Evolutionary conservation across 2,113 vertebrate genomes (phyloP).

Genomic region (Ceuthmochares aereus): DNA sequence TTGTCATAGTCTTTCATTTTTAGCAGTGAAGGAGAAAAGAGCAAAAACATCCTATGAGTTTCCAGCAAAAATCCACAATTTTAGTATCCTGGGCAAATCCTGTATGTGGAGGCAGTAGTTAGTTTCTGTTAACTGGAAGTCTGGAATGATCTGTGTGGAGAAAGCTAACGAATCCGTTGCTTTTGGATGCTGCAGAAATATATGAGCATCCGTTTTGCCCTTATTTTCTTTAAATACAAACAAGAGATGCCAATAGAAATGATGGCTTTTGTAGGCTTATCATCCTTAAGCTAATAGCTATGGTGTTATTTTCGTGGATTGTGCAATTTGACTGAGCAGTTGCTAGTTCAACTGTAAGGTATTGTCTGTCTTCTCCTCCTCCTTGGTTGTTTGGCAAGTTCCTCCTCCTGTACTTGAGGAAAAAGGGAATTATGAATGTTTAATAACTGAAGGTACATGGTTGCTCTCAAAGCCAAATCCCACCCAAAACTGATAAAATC

Average conservation of each 20-base stretch:
- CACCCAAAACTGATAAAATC: constrained; percentile 17
- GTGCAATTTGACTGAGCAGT: neutral
- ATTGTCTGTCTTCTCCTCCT: constrained; percentile 14
- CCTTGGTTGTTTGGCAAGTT: neutral
- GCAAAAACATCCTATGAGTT: neutral
- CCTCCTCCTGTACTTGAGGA: neutral
- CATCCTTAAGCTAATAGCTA: neutral
- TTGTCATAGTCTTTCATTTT: neutral
- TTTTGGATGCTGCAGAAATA: neutral
- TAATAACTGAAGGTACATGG: neutral
- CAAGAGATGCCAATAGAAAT: neutral
- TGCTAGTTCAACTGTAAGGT: constrained; percentile 34
- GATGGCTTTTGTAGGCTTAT: neutral
- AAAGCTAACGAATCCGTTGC: neutral
- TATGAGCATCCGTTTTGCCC: neutral
- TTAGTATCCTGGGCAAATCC: neutral
- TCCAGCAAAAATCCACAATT: neutral
- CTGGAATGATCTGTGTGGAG: neutral
- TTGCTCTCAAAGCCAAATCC: neutral
- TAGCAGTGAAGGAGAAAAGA: neutral
- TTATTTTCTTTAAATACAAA: neutral
- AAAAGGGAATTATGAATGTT: neutral
- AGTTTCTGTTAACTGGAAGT: neutral
- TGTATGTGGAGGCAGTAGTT: neutral
- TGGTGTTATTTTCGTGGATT: neutral